Percentiles rank a stretch among this genome's conserved stretches.
Evolutionary conservation across 1,140 invertebrate genomes (phyloP).

Genomic region (Trichogramma pretiosum): DNA sequence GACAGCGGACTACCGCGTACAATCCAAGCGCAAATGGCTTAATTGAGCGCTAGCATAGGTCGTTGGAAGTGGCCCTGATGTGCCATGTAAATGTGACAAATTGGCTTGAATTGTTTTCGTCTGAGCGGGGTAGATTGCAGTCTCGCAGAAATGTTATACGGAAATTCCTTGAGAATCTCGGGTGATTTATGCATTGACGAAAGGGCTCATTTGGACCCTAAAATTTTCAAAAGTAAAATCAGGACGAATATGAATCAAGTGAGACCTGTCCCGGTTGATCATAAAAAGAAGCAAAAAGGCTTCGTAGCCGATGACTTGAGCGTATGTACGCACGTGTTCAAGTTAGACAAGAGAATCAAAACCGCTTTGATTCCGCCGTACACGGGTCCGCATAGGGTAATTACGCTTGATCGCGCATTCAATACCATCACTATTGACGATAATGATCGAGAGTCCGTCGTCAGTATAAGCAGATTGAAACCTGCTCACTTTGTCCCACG

Average conservation of each 20-base stretch:
- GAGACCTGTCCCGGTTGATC: not conserved
- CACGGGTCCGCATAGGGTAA: not conserved
- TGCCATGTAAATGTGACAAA: conserved; percentile 8
- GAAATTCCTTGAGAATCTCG: conserved; percentile 25
- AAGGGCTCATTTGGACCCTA: not conserved
- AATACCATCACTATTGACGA: too few relatives aligned
- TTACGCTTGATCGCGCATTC: not conserved
- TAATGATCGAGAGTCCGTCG: too few relatives aligned
- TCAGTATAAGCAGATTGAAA: too few relatives aligned
- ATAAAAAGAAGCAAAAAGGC: not conserved
- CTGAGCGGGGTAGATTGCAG: conserved; percentile 23
- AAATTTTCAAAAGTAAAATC: conserved; percentile 12
- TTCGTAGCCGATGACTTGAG: not conserved
- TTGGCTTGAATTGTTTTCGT: conserved; percentile 2
- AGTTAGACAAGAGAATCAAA: not conserved
- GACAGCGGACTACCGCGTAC: conserved; percentile 19
- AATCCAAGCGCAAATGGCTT: conserved; percentile 23
- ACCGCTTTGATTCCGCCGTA: not conserved
- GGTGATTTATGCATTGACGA: conserved; percentile 28
- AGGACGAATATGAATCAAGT: conserved; percentile 10
- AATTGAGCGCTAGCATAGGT: conserved; percentile 19
- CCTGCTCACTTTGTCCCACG: too few relatives aligned
- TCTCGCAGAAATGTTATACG: conserved; percentile 29
- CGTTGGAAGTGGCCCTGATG: conserved; percentile 20
- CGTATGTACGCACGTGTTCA: not conserved